Evolutionary conservation across 2,888 invertebrate species (phyloP).

Genomic region (Cephus runcator): DNA sequence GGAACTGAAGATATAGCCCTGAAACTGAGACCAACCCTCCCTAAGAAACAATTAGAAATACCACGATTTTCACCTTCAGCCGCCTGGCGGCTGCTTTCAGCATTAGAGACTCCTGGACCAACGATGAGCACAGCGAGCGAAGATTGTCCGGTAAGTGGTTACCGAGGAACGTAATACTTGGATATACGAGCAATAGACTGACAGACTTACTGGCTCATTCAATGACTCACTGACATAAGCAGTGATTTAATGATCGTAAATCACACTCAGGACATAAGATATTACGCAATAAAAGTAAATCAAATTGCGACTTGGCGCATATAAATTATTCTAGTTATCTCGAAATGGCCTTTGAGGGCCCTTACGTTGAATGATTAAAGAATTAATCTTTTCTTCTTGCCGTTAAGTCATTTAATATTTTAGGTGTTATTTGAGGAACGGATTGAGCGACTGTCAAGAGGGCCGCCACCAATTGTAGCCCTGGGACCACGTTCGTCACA

Average conservation of each 20-base stretch:
- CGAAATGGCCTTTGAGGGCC: background rate
- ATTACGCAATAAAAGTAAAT: background rate
- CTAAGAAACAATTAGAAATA: slow-evolving; percentile 80
- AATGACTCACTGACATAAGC: slow-evolving; percentile 9
- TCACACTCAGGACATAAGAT: background rate
- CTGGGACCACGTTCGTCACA: slow-evolving; percentile 68
- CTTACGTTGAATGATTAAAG: slow-evolving; percentile 4
- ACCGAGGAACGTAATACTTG: no score
- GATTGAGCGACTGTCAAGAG: slow-evolving; percentile 69
- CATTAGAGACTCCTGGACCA: slow-evolving; percentile 68
- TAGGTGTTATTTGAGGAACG: slow-evolving; percentile 68
- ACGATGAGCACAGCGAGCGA: slow-evolving; percentile 57
- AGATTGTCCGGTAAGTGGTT: slow-evolving; percentile 52
- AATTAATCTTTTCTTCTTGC: slow-evolving; percentile 1
- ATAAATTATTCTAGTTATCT: background rate
- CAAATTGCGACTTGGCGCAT: background rate
- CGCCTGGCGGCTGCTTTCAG: slow-evolving; percentile 82
- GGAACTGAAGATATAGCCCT: slow-evolving; percentile 75
- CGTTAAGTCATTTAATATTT: slow-evolving; percentile 15
- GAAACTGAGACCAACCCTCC: slow-evolving; percentile 80
- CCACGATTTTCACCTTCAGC: slow-evolving; percentile 86
- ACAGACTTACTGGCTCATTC: background rate
- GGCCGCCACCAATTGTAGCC: slow-evolving; percentile 65
- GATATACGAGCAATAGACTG: background rate
- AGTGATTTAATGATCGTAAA: background rate